phyloP scores from a whole-genome alignment of 2,888 invertebrate species.

The Lasioglossum pauxillum region DNA sequence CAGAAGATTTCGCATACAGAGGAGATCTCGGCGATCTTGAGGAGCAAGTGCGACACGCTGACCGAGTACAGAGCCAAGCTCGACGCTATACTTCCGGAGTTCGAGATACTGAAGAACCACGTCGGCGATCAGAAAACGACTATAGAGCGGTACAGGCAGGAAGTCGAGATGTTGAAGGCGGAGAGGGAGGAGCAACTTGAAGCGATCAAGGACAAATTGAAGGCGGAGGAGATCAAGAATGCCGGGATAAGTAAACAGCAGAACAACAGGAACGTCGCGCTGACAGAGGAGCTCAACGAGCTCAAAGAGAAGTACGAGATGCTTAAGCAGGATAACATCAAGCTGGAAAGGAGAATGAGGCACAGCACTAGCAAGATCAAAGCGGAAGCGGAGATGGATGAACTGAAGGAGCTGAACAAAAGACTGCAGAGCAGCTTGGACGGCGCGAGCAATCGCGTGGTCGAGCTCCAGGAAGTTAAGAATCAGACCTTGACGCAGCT shows the following conservation, averaged over 20 bases:
- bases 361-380: constrained; percentile 85
- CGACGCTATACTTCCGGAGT: constrained; percentile 76
- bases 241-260: constrained; percentile 81
- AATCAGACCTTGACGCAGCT: constrained; percentile 72
- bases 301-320: constrained; percentile 85
- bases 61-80: constrained; percentile 83
- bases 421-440: constrained; percentile 80
- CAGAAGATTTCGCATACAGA: constrained; percentile 82
- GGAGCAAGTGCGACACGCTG: constrained; percentile 79
- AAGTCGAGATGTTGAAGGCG: constrained; percentile 82
- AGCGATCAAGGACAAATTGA: constrained; percentile 70
- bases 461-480: constrained; percentile 76
- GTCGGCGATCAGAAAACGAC: constrained; percentile 66
- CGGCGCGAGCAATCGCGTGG: constrained; percentile 79
- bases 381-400: constrained; percentile 77
- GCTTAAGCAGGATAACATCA: constrained; percentile 84
- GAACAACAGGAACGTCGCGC: constrained; percentile 84
- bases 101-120: constrained; percentile 75
- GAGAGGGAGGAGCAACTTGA: constrained; percentile 79
- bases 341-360: constrained; percentile 79
- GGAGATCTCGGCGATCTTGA: constrained; percentile 75
- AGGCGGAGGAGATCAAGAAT: constrained; percentile 79
- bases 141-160: constrained; percentile 81
- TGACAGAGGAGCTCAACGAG: constrained; percentile 84
- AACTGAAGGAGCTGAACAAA: constrained; percentile 77